These are phyloP conservation scores for Limnephilus marmoratus DNA, from an alignment of 2,888 invertebrate species.

Conservation along the genomic window DNA sequence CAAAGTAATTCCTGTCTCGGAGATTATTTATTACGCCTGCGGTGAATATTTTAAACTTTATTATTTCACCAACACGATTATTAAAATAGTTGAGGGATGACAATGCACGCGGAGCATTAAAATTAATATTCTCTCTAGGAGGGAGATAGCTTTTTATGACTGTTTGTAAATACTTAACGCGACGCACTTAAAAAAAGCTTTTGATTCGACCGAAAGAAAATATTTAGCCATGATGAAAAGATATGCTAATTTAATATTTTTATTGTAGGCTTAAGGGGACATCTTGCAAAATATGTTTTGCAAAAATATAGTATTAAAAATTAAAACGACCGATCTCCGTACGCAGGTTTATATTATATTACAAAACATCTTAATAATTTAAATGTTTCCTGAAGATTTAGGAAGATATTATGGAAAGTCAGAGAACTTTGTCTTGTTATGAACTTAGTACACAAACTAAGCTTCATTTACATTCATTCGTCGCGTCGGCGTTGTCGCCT, in stretches of 20 bases:
- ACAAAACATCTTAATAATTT: too few species aligned
- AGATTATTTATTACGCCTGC: constrained; percentile 52
- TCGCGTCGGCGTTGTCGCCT: too few species aligned
- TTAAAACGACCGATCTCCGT: neutral
- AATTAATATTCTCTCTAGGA: constrained; percentile 2
- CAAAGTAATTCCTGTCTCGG: constrained; percentile 34
- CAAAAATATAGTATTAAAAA: neutral
- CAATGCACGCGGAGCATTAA: constrained; percentile 27
- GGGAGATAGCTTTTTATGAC: constrained; percentile 18
- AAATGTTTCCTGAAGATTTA: too few species aligned
- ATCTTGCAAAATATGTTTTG: neutral
- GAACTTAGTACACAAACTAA: too few species aligned
- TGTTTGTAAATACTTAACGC: constrained; percentile 11
- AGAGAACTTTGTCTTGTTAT: too few species aligned
- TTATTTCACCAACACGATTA: constrained; percentile 48
- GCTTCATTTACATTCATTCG: too few species aligned
- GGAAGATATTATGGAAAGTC: too few species aligned
- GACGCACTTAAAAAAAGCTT: constrained; percentile 18
- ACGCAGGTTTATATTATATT: too few species aligned
- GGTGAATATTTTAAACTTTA: constrained; percentile 50
- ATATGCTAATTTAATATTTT: constrained; percentile 33
- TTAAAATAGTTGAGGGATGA: constrained; percentile 55
- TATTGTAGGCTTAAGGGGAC: neutral
- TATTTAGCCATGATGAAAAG: constrained; percentile 7
- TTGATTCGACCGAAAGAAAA: neutral